Percentiles rank a stretch among this genome's conserved stretches.
These are phyloP conservation scores for Sebastes schlegelii DNA, from an alignment of 2,113 vertebrate species.

Conservation along the genomic window DNA sequence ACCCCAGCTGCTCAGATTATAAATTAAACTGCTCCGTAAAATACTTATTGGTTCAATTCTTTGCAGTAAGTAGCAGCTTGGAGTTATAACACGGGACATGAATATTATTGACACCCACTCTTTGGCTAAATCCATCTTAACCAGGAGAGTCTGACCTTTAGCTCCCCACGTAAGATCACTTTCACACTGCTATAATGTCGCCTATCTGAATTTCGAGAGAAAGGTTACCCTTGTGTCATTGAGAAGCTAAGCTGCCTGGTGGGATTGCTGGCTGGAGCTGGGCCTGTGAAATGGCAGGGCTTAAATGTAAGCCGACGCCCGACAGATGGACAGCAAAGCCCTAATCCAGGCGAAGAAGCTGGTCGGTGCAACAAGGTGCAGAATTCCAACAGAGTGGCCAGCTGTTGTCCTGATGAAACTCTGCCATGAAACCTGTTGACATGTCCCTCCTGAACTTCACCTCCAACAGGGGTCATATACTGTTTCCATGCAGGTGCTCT, in stretches of 20 bases:
- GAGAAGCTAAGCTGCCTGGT: slow-evolving; percentile 66
- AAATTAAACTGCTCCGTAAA: background rate
- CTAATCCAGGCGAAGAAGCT: slow-evolving; percentile 79
- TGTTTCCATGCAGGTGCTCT: slow-evolving; percentile 35
- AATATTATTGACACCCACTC: slow-evolving; percentile 20
- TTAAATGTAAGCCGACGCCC: slow-evolving; percentile 79
- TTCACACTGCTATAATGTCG: slow-evolving; percentile 35
- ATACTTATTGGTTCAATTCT: slow-evolving; percentile 14
- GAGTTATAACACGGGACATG: background rate
- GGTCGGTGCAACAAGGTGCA: slow-evolving; percentile 78
- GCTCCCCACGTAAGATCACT: slow-evolving; percentile 35
- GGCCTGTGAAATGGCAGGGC: slow-evolving; percentile 77
- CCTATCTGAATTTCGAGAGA: slow-evolving; percentile 55
- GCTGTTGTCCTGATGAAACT: slow-evolving; percentile 68
- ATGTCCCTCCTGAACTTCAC: slow-evolving; percentile 54
- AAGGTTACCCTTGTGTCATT: slow-evolving; percentile 75
- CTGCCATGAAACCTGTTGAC: slow-evolving; percentile 48
- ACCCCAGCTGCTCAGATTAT: background rate
- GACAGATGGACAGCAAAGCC: slow-evolving; percentile 82
- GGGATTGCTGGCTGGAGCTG: slow-evolving; percentile 53
- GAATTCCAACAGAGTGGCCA: slow-evolving; percentile 71
- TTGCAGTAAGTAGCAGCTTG: background rate
- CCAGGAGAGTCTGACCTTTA: slow-evolving; percentile 52
- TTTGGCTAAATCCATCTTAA: slow-evolving; percentile 52
- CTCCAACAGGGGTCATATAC: slow-evolving; percentile 23